Conservation (phyloP, 2,888 invertebrate species). For the Drosophila siamana region DNA sequence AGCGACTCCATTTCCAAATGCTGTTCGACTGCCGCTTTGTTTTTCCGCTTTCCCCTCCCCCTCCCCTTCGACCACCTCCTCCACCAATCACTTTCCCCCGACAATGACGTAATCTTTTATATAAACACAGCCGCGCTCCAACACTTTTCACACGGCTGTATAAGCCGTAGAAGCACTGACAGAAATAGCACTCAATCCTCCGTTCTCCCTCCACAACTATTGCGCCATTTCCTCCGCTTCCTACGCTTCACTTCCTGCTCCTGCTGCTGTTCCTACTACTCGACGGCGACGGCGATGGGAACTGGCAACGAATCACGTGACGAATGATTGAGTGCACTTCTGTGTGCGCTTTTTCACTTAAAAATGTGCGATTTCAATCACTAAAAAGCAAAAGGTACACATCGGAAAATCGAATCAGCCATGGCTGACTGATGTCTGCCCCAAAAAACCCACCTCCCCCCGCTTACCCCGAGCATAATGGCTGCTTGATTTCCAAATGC, state of each 20-base stretch:
- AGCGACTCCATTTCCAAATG: slow-evolving; percentile 60
- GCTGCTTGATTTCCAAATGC: slow-evolving; percentile 17
- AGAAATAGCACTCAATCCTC: slow-evolving; percentile 25
- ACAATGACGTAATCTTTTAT: slow-evolving; percentile 78
- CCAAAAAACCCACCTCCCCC: too few species aligned
- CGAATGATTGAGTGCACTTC: slow-evolving; percentile 80
- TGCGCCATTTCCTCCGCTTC: slow-evolving; percentile 8
- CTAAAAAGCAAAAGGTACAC: slow-evolving; percentile 77
- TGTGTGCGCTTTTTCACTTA: slow-evolving; percentile 80
- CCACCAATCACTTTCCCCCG: neutral
- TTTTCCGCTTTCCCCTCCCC: slow-evolving; percentile 15
- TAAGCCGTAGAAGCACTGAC: slow-evolving; percentile 59
- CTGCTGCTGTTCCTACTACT: too few species aligned
- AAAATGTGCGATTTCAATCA: slow-evolving; percentile 82
- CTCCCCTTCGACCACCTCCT: too few species aligned
- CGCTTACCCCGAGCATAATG: neutral
- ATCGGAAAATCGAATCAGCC: slow-evolving; percentile 73
- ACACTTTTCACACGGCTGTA: slow-evolving; percentile 65
- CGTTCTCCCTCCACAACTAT: neutral
- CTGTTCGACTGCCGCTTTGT: slow-evolving; percentile 54
- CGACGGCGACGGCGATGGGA: slow-evolving; percentile 2
- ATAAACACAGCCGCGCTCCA: slow-evolving; percentile 66
- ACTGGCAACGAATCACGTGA: slow-evolving; percentile 69
- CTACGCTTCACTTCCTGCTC: neutral
- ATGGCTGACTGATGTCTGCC: slow-evolving; percentile 57